These are phyloP conservation scores for Dicycla oo DNA, from an alignment of 2,888 invertebrate genomes.

Conservation along the genomic window DNA sequence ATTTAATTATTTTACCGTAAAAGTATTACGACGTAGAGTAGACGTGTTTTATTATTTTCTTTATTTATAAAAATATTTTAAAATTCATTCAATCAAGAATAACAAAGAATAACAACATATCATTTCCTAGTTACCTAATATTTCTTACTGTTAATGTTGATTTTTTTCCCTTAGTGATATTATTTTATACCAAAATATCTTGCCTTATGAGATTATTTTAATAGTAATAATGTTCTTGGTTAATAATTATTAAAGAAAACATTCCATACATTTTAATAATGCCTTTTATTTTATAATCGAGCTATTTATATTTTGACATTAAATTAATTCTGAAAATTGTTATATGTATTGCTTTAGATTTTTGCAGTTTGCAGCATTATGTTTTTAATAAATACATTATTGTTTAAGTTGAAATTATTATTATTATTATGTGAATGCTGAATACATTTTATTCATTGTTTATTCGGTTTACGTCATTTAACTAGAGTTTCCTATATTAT, in stretches of 20 bases:
- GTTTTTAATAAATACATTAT: slow-evolving; percentile 38
- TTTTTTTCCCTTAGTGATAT: slow-evolving; percentile 53
- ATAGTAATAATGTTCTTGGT: slow-evolving; percentile 47
- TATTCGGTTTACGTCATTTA: slow-evolving; percentile 41
- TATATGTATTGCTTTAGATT: background rate
- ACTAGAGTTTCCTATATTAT: background rate
- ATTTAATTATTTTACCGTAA: slow-evolving; percentile 76
- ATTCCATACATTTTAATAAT: slow-evolving; percentile 53
- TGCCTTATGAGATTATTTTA: slow-evolving; percentile 67
- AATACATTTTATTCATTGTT: slow-evolving; percentile 78
- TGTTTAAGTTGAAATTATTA: slow-evolving; percentile 34
- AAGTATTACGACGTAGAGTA: slow-evolving; percentile 82
- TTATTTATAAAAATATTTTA: slow-evolving; percentile 58
- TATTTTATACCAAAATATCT: slow-evolving; percentile 65
- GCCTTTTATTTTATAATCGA: slow-evolving; percentile 28
- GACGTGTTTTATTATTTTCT: slow-evolving; percentile 60
- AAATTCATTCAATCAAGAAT: slow-evolving; percentile 80
- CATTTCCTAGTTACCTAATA: slow-evolving; percentile 70
- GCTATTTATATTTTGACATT: slow-evolving; percentile 23
- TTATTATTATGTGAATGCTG: slow-evolving; percentile 49
- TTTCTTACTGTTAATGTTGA: slow-evolving; percentile 43
- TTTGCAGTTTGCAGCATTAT: slow-evolving; percentile 22
- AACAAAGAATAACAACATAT: slow-evolving; percentile 87
- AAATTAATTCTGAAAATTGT: slow-evolving; percentile 15
- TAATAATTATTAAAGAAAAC: slow-evolving; percentile 42